Evolutionary conservation across 1,140 invertebrate genomes (phyloP), one percentile per base, ranked within the genome.

Genomic region (Microplitis mediator): DNA sequence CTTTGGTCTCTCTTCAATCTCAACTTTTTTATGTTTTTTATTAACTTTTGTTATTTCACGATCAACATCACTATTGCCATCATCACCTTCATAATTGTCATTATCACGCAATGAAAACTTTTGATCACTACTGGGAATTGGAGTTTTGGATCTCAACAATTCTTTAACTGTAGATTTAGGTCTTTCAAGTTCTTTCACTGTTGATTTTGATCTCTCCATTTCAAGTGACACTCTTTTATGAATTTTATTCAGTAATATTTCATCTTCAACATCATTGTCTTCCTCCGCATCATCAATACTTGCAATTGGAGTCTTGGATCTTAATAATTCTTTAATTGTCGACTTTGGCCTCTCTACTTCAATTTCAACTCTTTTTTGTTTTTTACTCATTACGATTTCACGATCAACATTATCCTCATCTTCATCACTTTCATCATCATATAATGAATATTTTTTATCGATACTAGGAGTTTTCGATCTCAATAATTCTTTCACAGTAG

Each of bases 141-240:
- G 11, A 11, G n/a, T 56, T 31, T 35, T 61, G 3, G 16, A n/a
- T 34, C 5, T 34, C n/a, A 56, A n/a, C 31, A 68, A 45, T 13
- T 56, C 64, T 54, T 51, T 54, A 13, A 64, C 32, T 34, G 35
- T 39, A 13, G 35, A 64, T 36, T 64, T 64, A 6, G 70, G 16
- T 36, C 62, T 36, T 3, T 64, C 32, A 13, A 39, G 32, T 16
- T 72, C 70, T 14, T 32, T 34, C 34, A 51, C 39, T 11, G 63
- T 34, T 39, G 39, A 36, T 65, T 36, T 71, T 11, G 66, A 14
- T 66, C 75, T 69, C n/a, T 74, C 52, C 13, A 70, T 71, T 23
- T 23, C 23, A 23, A 23, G 23, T 23, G 23, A 23, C 2, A 23
- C 23, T 23, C 23, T 23, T 23, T 23, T 23, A 23, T 23, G 23